Conservation (phyloP, 2,113 vertebrate genomes). For the Trochalopteron elliotii region DNA sequence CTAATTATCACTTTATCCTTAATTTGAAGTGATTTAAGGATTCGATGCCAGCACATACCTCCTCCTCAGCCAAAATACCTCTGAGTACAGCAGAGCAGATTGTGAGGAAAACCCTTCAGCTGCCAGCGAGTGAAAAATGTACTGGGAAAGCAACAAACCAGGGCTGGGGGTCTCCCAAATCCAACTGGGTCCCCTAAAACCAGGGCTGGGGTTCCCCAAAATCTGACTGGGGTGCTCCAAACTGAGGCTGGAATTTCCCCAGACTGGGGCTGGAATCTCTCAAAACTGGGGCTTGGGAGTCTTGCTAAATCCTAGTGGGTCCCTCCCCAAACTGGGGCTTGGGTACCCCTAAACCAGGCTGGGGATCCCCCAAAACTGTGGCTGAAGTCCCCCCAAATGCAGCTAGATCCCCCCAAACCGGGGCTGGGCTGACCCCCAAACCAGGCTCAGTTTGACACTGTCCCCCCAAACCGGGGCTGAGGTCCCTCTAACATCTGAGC, state of each 20-base stretch:
- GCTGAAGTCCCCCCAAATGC: not conserved
- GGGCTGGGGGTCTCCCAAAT: not conserved
- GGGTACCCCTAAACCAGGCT: no score
- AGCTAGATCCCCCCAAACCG: not conserved
- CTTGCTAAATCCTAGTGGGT: not conserved
- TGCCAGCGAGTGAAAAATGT: accelerated
- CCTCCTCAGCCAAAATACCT: not conserved
- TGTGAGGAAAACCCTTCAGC: not conserved
- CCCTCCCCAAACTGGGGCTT: accelerated
- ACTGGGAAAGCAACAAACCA: accelerated
- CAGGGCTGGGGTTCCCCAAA: not conserved
- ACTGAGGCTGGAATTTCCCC: no score
- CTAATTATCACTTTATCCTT: not conserved
- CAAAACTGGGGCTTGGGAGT: not conserved
- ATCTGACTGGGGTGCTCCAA: no score
- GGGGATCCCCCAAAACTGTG: not conserved
- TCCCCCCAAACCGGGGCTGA: not conserved
- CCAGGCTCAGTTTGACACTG: no score
- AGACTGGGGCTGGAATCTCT: not conserved
- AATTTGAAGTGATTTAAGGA: not conserved
- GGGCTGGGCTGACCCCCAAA: not conserved
- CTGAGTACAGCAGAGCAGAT: accelerated
- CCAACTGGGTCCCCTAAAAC: not conserved
- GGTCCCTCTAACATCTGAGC: accelerated
- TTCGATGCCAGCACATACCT: not conserved